Evolutionary conservation across 2,888 invertebrate genomes (phyloP), one percentile per base, ranked within the genome.

Genomic region (Diloba caeruleocephala): DNA sequence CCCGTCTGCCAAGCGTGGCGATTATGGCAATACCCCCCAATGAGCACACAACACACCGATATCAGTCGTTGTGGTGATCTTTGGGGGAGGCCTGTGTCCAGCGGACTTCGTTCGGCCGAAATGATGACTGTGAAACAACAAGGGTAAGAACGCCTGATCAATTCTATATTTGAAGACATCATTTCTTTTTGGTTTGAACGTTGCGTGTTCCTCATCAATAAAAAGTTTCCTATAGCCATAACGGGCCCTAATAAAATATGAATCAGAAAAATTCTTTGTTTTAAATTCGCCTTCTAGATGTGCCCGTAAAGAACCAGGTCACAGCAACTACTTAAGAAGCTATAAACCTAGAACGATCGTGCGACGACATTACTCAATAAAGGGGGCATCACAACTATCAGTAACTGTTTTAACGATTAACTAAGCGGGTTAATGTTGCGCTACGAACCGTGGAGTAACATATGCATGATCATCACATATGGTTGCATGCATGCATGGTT

Each of bases 341-440:
- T 36, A 52, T 52, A 63, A 48, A 54, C 14, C 45, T 36, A 62
- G 46, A 62, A 41, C 17, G 19, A 37, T 44, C 32, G 21, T 4
- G 21, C 21, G 15, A 17, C 19, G 12, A 10, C 10, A 45, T 14
- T 9, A 33, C 36, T 49, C 42, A 19, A 52, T 51, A 55, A 43
- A 67, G 32, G 29, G 19, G 29, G 31, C 60, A 51, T 49, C 50
- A 50, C 36, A 34, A 37, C 44, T 49, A 57, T 51, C 43, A 53
- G 36, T 46, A 72, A 64, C 42, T 54, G 46, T 58, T 60, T 13
- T 33, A 58, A 57, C 70, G 70, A 73, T 75, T 75, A 75, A 58
- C 41, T 54, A 54, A 58, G 23, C 25, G 26, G 58, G 70, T 61
- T 67, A 61, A 68, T 39, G 52, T 4, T 1, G 19, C 13, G 31